Evolutionary conservation across 2,888 invertebrate species (phyloP).

Genomic region (Hyposoter dolosus): DNA sequence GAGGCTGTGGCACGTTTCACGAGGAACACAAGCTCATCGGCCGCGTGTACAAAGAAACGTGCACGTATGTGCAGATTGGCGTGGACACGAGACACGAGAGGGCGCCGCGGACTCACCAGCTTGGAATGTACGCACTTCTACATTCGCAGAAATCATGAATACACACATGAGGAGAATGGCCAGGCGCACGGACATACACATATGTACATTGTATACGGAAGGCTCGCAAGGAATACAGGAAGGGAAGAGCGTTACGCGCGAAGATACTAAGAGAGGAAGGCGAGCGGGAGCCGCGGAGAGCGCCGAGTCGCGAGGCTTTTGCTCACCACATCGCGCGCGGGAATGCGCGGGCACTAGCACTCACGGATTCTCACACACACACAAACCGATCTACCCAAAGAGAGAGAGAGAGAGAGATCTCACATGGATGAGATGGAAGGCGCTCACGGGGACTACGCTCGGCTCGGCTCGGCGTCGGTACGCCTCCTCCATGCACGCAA

Average conservation of each 20-base stretch:
- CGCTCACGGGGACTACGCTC: slow-evolving; percentile 70
- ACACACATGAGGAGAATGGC: not conserved
- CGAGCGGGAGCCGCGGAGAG: slow-evolving; percentile 57
- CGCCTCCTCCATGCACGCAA: slow-evolving; percentile 76
- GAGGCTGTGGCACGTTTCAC: slow-evolving; percentile 31
- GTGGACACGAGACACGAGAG: slow-evolving; percentile 11
- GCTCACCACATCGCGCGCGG: slow-evolving; percentile 61
- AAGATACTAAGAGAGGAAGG: slow-evolving; percentile 63
- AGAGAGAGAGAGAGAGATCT: slow-evolving; percentile 45
- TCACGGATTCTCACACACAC: slow-evolving; percentile 16
- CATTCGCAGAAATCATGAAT: not conserved
- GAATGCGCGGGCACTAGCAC: slow-evolving; percentile 64
- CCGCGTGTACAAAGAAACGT: not conserved
- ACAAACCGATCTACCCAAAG: not conserved
- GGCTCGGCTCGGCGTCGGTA: slow-evolving; percentile 76
- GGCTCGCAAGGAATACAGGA: slow-evolving; percentile 44
- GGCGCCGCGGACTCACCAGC: slow-evolving; percentile 44
- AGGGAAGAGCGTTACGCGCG: slow-evolving; percentile 49
- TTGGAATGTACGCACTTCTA: slow-evolving; percentile 46
- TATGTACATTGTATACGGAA: not conserved
- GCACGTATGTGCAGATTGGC: not conserved
- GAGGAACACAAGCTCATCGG: slow-evolving; percentile 25
- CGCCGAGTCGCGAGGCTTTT: slow-evolving; percentile 41
- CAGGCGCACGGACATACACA: not conserved
- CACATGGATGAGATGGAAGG: slow-evolving; percentile 61